Base-by-base conservation (phyloP, 2,888 invertebrate genomes). In the Itoplectis maculator region DNA sequence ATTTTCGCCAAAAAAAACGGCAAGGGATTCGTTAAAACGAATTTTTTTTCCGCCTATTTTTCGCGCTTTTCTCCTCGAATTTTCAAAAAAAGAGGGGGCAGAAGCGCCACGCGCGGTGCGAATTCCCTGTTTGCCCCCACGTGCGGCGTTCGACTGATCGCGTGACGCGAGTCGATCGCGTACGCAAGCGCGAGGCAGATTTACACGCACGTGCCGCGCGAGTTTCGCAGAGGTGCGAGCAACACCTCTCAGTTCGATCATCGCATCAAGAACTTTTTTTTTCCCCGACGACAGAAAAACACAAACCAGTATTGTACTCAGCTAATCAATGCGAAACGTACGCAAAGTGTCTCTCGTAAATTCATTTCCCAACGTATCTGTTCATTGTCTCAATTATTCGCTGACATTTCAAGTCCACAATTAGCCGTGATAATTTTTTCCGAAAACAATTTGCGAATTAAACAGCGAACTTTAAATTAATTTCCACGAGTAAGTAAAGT, bases 71-170 rank as follows among this genome's bases (percentile, higher is more conserved):
- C n/a, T n/a, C n/a, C n/a, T n/a, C n/a, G n/a, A n/a, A n/a, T n/a
- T n/a, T n/a, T n/a, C n/a, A n/a, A n/a, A n/a, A 49, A 54, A 54
- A 54, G 11, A 54, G 54, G 15, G 47, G n/a, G n/a, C n/a, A 11
- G 15, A 47, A 47, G n/a, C 3, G n/a, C 47, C 47, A 15, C 47
- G 47, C 23, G 56, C n/a, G 29, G 56, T 8, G 63, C 18, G 45
- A 45, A 65, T 20, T n/a, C 65, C 11, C 45, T 45, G 65, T 18
- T 1, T 5, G 23, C 23, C 9, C 20, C 45, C 65, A 65, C 65
- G 65, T 65, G 65, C 65, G 65, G n/a, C 23, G 20, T 47, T 65
- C 45, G 18, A 45, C 13, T 45, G n/a, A 45, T 20, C 23, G 23
- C 11, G 65, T 47, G 23, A 65, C 45, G 65, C 23, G n/a, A 9